Evolutionary conservation across 2,888 invertebrate species (phyloP).

Genomic region (Enchytraeus crypticus): DNA sequence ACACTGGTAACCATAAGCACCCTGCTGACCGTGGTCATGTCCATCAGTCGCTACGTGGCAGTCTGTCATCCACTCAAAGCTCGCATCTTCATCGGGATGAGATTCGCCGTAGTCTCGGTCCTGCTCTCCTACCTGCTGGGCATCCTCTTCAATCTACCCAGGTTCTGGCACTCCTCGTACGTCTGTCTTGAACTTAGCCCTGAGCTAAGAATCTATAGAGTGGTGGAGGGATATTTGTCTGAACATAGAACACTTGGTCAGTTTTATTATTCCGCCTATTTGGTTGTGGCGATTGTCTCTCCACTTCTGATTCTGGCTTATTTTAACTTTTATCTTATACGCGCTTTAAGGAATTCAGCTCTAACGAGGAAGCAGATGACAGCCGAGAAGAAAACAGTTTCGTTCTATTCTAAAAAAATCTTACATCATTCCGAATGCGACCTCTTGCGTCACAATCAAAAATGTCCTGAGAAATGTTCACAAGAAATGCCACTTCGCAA

Average conservation of each 20-base stretch:
- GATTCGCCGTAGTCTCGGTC: slow-evolving; percentile 34
- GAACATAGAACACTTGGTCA: slow-evolving; percentile 5
- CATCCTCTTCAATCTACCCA: slow-evolving; percentile 10
- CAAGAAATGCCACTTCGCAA: neutral
- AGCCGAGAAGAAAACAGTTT: neutral
- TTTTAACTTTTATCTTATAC: slow-evolving; percentile 39
- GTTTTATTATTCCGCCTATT: slow-evolving; percentile 28
- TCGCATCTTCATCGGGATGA: slow-evolving; percentile 32
- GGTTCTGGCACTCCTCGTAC: neutral
- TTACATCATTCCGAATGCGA: no score
- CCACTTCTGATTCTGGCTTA: slow-evolving; percentile 38
- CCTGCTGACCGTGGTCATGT: neutral
- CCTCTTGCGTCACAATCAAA: no score
- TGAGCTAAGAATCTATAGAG: neutral
- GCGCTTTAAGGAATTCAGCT: slow-evolving; percentile 14
- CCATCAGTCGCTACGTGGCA: slow-evolving; percentile 5
- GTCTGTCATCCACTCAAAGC: slow-evolving; percentile 1
- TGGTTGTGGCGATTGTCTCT: slow-evolving; percentile 36
- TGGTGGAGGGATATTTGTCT: neutral
- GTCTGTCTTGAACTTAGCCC: neutral
- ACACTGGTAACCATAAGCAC: slow-evolving; percentile 1
- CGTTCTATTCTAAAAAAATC: no score
- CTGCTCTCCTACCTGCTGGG: slow-evolving; percentile 13
- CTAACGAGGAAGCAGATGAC: slow-evolving; percentile 14
- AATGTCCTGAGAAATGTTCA: no score